Base-by-base conservation (phyloP, 2,888 invertebrate species). In the Drosophila planitibia region DNA sequence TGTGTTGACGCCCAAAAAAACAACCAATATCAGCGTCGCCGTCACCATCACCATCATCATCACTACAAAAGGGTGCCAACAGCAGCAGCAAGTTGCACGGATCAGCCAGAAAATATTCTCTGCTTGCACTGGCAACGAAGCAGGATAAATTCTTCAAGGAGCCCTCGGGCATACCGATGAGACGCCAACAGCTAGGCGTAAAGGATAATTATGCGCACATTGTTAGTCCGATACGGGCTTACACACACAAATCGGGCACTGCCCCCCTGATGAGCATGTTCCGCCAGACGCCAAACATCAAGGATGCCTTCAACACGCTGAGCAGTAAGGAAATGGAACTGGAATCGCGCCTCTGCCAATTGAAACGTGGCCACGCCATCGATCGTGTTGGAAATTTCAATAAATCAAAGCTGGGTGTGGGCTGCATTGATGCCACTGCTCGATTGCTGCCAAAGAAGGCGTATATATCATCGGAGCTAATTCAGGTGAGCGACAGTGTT, bases 201-300 rank as follows among this genome's bases (percentile, higher is more conserved):
- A 79, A 77, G 33, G 74, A 79, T 70, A 60, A 66, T n/a, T 79
- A 64, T 30, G 78, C 73, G 0, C 78, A 94, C 70, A 91, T 94
- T 59, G 82, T 93, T 3, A 94, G 94, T 83, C 94, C 94, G 1
- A 92, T 94, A 49, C 92, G 93, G 9, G 81, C 93, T 0, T 94
- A 94, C 65, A 94, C 94, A 63, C 93, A 94, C 22, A 93, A 93
- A 41, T 93, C 93, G 0, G 90, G 92, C 2, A 90, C 88, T 4
- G 91, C 93, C 0, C 94, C 94, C 0, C 76, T 94, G 0, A 90
- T 93, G 71, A 81, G 91, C 35, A 77, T 54, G 33, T 89, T 93
- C n/a, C 92, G 85, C 1, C 73, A 91, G 19, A 81, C 74, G 2
- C 30, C 81, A 49, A 71, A 79, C 5, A 73, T 76, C 39, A 67